A percentile compares a stretch with the other conserved stretches of the same genome.
Evolutionary conservation across 2,797 vertebrate genomes (phyloP).

Genomic region (Halcyon chelicuti): DNA sequence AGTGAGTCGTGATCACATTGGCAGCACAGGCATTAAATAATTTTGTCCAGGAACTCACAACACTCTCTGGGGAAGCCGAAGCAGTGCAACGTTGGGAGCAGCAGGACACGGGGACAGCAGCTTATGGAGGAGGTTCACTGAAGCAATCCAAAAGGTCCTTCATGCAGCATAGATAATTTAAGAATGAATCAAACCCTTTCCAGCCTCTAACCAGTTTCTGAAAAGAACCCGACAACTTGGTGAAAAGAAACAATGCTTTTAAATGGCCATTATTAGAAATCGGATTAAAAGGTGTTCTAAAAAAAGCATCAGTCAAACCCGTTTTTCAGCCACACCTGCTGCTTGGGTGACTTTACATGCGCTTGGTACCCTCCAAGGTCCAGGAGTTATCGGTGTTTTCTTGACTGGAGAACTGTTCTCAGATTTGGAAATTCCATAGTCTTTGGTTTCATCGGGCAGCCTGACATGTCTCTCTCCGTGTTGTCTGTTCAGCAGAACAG

Average conservation of each 20-base stretch:
- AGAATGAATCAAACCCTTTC: conserved; percentile 32
- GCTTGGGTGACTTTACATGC: conserved; percentile 79
- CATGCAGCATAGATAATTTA: conserved; percentile 63
- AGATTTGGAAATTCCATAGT: conserved; percentile 56
- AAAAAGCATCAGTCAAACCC: conserved; percentile 45
- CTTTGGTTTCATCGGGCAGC: conserved; percentile 75
- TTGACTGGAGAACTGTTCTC: conserved; percentile 79
- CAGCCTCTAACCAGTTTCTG: neutral
- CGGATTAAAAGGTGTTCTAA: neutral
- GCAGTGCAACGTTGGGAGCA: conserved; percentile 51
- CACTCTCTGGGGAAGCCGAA: conserved; percentile 9
- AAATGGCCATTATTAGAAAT: neutral
- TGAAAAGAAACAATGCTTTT: conserved; percentile 7
- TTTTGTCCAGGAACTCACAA: conserved; percentile 50
- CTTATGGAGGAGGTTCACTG: neutral
- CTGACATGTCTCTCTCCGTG: conserved; percentile 64
- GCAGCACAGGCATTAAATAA: conserved; percentile 44
- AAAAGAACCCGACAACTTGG: neutral
- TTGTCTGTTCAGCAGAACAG: conserved; percentile 29
- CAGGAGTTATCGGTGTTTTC: conserved; percentile 87
- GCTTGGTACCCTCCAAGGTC: conserved; percentile 94
- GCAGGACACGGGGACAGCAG: conserved; percentile 32
- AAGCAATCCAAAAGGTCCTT: conserved; percentile 69
- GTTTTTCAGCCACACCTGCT: conserved; percentile 47
- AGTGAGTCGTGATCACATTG: conserved; percentile 56